Conservation (phyloP, 35 echinoderm and acorn worm genomes). For the Heliocidaris erythrogramma region DNA sequence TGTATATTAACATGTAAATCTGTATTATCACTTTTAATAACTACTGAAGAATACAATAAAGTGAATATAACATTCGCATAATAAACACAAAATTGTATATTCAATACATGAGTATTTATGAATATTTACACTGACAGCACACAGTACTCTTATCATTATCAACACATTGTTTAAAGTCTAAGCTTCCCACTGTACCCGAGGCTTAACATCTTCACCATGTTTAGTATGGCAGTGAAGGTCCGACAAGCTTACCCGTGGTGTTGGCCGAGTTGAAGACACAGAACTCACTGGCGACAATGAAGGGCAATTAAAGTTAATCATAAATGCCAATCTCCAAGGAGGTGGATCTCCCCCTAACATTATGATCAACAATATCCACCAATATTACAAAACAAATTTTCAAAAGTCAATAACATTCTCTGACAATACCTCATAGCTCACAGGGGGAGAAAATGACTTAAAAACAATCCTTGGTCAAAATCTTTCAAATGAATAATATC, state of each 20-base stretch:
- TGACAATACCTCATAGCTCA: too few relatives aligned
- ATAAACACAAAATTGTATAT: too few relatives aligned
- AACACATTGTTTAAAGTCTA: not conserved
- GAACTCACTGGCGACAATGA: slow-evolving; percentile 6
- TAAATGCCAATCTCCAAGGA: not conserved
- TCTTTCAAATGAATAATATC: too few relatives aligned
- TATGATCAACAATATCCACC: not conserved
- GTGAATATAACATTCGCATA: too few relatives aligned
- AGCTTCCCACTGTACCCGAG: not conserved
- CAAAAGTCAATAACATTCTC: too few relatives aligned
- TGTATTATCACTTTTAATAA: too few relatives aligned
- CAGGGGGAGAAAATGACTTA: not conserved
- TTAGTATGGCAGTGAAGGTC: not conserved
- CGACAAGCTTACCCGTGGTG: not conserved
- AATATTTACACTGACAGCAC: too few relatives aligned
- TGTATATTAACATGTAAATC: too few relatives aligned
- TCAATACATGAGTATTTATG: too few relatives aligned
- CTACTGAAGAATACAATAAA: too few relatives aligned
- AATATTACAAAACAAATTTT: not conserved
- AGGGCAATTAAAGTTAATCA: not conserved
- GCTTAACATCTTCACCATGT: not conserved
- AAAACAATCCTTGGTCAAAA: not conserved
- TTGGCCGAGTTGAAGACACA: not conserved
- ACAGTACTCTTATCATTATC: too few relatives aligned
- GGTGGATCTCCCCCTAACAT: not conserved